Evolutionary conservation across 2,888 invertebrate species (phyloP).

Genomic region (Acrobeloides nanus): DNA sequence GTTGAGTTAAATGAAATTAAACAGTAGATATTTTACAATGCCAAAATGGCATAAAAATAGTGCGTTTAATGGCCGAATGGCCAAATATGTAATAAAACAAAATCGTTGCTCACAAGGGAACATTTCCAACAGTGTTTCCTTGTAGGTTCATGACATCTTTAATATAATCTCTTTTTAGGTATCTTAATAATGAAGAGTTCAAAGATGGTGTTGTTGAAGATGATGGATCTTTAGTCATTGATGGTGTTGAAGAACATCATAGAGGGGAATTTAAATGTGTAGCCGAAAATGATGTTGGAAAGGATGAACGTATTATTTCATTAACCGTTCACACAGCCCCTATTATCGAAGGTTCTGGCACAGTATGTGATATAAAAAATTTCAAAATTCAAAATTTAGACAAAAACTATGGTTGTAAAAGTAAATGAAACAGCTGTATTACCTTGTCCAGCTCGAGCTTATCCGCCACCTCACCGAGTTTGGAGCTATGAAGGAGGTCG

Average conservation of each 20-base stretch:
- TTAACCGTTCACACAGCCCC: constrained; percentile 53
- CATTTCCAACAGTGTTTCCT: too few species aligned
- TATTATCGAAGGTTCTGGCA: constrained; percentile 30
- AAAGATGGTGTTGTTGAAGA: constrained; percentile 34
- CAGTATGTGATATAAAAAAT: not conserved
- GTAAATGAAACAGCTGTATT: constrained; percentile 42
- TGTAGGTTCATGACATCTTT: too few species aligned
- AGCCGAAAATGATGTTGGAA: constrained; percentile 41
- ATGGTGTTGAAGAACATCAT: constrained; percentile 42
- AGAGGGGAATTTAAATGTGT: constrained; percentile 51
- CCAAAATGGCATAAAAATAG: too few species aligned
- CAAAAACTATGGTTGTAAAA: constrained; percentile 28
- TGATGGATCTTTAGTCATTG: constrained; percentile 36
- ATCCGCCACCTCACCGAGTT: constrained; percentile 46
- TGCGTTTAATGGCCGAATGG: too few species aligned
- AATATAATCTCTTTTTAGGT: too few species aligned
- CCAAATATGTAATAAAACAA: too few species aligned
- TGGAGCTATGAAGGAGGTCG: constrained; percentile 48
- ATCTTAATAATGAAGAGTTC: constrained; percentile 35
- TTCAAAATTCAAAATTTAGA: constrained; percentile 18
- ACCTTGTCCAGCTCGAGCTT: constrained; percentile 49
- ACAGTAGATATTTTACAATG: too few species aligned
- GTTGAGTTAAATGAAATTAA: not conserved
- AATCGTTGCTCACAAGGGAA: too few species aligned
- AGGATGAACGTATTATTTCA: constrained; percentile 42